Conservation (phyloP, 1,140 invertebrate genomes). For the Ruditapes philippinarum region DNA sequence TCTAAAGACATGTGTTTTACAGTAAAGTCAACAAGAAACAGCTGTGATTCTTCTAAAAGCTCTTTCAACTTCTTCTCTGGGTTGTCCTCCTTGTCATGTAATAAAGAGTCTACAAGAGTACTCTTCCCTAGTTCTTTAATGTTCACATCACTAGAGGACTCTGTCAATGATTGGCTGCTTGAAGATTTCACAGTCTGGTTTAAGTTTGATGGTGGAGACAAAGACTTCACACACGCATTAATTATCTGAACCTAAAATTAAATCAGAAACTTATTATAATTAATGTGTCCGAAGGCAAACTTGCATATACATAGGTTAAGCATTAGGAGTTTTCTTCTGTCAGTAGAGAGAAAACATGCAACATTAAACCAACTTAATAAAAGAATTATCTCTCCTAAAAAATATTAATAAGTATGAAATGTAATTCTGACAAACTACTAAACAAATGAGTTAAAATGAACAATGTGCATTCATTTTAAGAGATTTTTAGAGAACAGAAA, state of each 20-base stretch:
- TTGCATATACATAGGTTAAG: no score
- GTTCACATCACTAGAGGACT: slow-evolving; percentile 32
- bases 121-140: slow-evolving; percentile 36
- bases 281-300: no score
- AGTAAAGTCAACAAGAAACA: slow-evolving; percentile 94
- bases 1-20: slow-evolving; percentile 96
- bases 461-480: no score
- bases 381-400: no score
- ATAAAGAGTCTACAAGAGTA: not conserved
- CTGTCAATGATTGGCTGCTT: slow-evolving; percentile 16
- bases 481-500: no score
- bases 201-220: not conserved
- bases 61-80: slow-evolving; percentile 70
- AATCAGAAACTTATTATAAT: no score
- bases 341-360: no score
- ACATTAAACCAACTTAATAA: no score
- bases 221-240: slow-evolving; percentile 40
- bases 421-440: no score
- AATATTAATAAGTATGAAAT: no score
- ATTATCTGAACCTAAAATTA: slow-evolving; percentile 55
- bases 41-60: slow-evolving; percentile 88
- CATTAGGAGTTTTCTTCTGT: no score
- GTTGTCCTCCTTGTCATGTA: slow-evolving; percentile 24
- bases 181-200: slow-evolving; percentile 2
- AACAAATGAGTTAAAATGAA: no score